Conservation (phyloP, 2,797 vertebrate species). For the Denticeps clupeoides region DNA sequence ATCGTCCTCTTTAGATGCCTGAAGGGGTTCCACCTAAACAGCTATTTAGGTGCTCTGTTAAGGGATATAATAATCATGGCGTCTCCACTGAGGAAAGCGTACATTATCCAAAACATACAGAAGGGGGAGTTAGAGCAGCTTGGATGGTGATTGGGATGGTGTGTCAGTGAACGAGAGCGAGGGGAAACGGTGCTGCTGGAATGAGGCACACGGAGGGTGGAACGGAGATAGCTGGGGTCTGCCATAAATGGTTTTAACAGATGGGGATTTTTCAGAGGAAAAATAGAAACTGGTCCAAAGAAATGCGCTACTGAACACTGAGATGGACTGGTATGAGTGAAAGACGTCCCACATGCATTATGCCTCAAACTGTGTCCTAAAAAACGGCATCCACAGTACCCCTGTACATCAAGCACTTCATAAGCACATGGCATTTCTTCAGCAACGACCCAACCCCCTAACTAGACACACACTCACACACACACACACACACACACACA, state of each 20-base stretch:
- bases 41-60: conserved; percentile 11
- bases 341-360: too few species aligned
- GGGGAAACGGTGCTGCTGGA: neutral
- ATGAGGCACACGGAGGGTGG: too few species aligned
- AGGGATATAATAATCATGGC: neutral
- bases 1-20: conserved; percentile 4
- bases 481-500: too few species aligned
- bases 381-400: too few species aligned
- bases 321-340: too few species aligned
- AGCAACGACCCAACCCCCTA: neutral
- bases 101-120: conserved; percentile 25
- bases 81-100: conserved; percentile 2
- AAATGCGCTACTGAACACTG: too few species aligned
- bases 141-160: neutral
- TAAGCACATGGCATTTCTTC: neutral
- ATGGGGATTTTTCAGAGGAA: too few species aligned
- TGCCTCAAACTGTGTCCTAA: too few species aligned
- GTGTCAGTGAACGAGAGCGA: neutral
- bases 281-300: too few species aligned
- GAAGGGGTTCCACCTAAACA: conserved; percentile 6
- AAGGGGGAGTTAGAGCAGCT: conserved; percentile 24
- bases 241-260: conserved; percentile 16
- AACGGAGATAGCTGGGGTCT: neutral
- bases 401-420: neutral
- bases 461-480: neutral